phyloP scores from a whole-genome alignment of 2,113 vertebrate species.

The Actenoides hombroni region DNA sequence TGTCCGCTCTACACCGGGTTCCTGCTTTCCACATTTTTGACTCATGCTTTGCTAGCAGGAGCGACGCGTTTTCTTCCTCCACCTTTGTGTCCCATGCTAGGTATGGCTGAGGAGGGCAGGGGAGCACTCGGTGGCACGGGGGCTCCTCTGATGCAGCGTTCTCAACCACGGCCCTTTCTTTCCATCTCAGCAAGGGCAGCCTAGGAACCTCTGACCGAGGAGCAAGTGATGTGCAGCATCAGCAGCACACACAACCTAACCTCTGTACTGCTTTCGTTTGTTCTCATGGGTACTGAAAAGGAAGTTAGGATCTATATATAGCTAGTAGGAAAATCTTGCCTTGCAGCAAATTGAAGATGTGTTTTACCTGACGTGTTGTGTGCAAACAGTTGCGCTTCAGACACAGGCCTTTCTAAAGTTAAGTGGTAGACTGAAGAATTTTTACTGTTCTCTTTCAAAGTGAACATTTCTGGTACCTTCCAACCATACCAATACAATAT shows the following conservation, averaged over 20 bases:
- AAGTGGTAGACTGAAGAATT: not conserved
- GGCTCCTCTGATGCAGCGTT: not conserved
- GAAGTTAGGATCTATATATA: not conserved
- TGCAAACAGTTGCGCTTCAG: not conserved
- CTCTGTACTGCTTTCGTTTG: not conserved
- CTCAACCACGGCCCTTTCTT: not conserved
- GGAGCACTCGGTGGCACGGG: accelerated
- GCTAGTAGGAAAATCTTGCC: not conserved
- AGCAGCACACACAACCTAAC: not conserved
- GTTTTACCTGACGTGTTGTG: not conserved
- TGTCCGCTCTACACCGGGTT: not conserved
- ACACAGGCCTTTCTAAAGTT: not conserved
- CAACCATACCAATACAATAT: not conserved
- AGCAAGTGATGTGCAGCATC: not conserved
- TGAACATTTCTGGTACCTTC: not conserved
- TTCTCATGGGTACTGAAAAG: not conserved
- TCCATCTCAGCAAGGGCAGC: not conserved
- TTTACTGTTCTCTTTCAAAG: not conserved
- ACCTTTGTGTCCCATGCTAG: accelerated
- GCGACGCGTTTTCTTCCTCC: accelerated
- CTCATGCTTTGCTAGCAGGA: not conserved
- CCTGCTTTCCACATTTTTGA: not conserved
- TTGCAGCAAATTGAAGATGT: not conserved
- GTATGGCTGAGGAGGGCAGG: not conserved
- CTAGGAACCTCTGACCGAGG: not conserved